Evolutionary conservation across 2,888 invertebrate genomes (phyloP).

Genomic region (Diadromus collaris): DNA sequence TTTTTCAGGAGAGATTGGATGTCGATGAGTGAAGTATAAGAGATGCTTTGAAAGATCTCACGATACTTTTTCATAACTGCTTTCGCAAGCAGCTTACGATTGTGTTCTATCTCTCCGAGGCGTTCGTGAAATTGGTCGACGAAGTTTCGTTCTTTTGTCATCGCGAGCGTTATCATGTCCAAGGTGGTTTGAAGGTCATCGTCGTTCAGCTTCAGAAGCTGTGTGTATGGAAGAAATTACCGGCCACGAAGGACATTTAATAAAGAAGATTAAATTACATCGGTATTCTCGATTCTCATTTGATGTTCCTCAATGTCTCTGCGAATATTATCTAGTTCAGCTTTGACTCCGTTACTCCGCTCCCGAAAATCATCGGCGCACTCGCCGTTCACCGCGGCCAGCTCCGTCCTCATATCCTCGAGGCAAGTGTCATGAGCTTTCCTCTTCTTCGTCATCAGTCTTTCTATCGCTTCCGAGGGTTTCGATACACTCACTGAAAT

Average conservation of each 20-base stretch:
- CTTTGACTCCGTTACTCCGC: conserved; percentile 51
- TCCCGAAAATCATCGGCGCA: conserved; percentile 54
- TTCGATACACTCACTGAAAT: conserved; percentile 54
- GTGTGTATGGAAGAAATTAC: conserved; percentile 8
- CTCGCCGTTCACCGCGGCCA: conserved; percentile 44
- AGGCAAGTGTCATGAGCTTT: conserved; percentile 55
- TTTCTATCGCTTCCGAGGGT: conserved; percentile 59
- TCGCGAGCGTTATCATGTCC: conserved; percentile 41
- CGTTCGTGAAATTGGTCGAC: conserved; percentile 55
- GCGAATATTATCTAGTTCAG: conserved; percentile 52
- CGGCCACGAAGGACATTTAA: neutral
- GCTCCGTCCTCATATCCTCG: conserved; percentile 58
- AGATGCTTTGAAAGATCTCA: conserved; percentile 60
- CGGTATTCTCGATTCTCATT: conserved; percentile 34
- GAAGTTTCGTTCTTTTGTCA: conserved; percentile 49
- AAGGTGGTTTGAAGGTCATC: conserved; percentile 49
- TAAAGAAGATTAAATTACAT: conserved; percentile 36
- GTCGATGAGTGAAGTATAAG: conserved; percentile 54
- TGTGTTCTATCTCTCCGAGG: conserved; percentile 55
- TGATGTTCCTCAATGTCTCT: conserved; percentile 45
- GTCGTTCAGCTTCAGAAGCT: conserved; percentile 42
- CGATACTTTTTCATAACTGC: conserved; percentile 61
- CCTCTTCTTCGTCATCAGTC: conserved; percentile 54
- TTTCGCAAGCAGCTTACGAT: conserved; percentile 49
- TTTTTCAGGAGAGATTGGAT: conserved; percentile 60